Evolutionary conservation across 2,797 vertebrate species (phyloP), one percentile per base, ranked within the genome.

Genomic region (Synanceia verrucosa): DNA sequence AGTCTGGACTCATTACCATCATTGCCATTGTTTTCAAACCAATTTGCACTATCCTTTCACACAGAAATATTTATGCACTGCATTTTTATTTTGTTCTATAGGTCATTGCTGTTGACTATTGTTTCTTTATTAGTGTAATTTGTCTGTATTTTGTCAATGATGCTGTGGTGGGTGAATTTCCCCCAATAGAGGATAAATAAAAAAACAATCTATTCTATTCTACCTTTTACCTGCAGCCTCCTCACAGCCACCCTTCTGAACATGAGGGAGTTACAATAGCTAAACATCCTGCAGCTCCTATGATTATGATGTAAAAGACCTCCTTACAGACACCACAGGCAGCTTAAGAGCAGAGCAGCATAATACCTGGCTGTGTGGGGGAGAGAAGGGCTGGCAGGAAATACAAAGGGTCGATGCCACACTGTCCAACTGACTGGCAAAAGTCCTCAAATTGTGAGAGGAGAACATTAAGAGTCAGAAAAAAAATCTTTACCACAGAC

Each of bases 311-410:
- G 33, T 71, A 60, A 14, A 65, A 47, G 36, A 53, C 44, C 59
- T 74, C 67, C 61, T 67, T 39, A 48, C 31, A 70, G 47, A 71
- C 68, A 64, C 52, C 57, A 29, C 28, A 79, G 78, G 64, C 59
- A 72, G 69, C 76, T 55, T 52, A 64, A 76, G 44, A 73, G 26
- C 58, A 31, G 21, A 58, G 61, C 67, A 65, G 37, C 70, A 81
- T 80, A 78, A 78, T 68, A 64, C 48, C 34, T 24, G 71, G n/a
- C 70, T 79, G 76, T 62, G 26, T 76, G 26, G 21, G 2, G 34
- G 2, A 6, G 53, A 57, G 26, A 13, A 23, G 36, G 41, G 19
- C 31, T 46, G 36, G 29, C 34, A 55, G 53, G 23, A 37, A 44
- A 24, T 57, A 39, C 19, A 23, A 21, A 70, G 52, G 44, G 65